Evolutionary conservation across 2,113 vertebrate genomes (phyloP).

Genomic region (Donacobius atricapilla): DNA sequence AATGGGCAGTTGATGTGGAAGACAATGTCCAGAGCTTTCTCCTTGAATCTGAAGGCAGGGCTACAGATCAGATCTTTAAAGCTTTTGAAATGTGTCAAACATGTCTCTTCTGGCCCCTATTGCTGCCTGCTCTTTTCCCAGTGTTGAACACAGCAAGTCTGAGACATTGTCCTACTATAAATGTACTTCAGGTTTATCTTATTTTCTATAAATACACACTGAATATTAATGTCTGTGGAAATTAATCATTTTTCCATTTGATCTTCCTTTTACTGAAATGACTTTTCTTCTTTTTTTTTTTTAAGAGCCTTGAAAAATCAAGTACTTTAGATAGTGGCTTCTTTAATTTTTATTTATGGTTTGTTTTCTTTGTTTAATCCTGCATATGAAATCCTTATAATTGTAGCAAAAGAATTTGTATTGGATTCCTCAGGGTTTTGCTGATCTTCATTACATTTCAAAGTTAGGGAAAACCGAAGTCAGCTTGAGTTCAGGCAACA

Average conservation of each 20-base stretch:
- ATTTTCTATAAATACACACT: background rate
- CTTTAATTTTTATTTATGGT: background rate
- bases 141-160: background rate
- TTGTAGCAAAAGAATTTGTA: background rate
- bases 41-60: background rate
- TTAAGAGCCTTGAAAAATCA: background rate
- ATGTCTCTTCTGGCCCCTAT: background rate
- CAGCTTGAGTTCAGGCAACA: background rate
- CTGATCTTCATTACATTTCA: background rate
- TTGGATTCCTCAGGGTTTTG: background rate
- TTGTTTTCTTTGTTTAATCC: background rate
- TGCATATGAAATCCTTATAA: background rate
- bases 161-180: background rate
- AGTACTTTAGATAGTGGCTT: background rate
- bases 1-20: background rate
- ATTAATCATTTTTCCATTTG: background rate
- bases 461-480: background rate
- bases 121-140: background rate
- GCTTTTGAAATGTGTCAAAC: background rate
- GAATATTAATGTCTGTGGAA: background rate
- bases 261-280: background rate
- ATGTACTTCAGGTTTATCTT: background rate
- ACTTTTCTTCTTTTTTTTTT: background rate
- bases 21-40: background rate
- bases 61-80: background rate